Conservation (phyloP, 2,113 vertebrate genomes). For the Promerops cafer region DNA sequence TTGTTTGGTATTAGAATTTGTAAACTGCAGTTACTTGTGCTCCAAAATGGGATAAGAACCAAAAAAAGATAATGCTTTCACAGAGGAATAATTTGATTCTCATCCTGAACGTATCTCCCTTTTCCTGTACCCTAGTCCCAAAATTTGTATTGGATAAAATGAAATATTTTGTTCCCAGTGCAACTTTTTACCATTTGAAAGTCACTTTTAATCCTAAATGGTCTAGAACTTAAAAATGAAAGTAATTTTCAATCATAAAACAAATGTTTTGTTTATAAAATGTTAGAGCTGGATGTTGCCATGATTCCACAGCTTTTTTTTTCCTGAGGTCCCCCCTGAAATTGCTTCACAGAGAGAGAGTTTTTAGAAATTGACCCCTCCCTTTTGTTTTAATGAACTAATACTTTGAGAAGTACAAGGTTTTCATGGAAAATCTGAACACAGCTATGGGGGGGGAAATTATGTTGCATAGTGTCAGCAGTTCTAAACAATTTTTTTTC, state of each 20-base stretch:
- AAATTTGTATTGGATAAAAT: background rate
- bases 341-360: background rate
- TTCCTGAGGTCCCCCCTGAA: background rate
- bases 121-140: background rate
- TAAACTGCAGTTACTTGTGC: background rate
- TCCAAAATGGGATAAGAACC: background rate
- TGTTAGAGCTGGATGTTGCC: background rate
- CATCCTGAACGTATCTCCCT: background rate
- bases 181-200: background rate
- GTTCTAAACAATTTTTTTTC: background rate
- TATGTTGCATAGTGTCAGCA: background rate
- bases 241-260: slow-evolving; percentile 23
- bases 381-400: background rate
- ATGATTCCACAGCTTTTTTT: background rate
- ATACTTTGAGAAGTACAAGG: background rate
- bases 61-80: background rate
- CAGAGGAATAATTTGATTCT: background rate
- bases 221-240: slow-evolving; percentile 1
- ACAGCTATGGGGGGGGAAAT: background rate
- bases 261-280: slow-evolving; percentile 20
- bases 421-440: background rate
- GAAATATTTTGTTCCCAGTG: background rate
- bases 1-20: background rate
- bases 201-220: background rate
- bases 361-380: background rate